phyloP scores from a whole-genome alignment of 2,113 vertebrate genomes.

The Melanocharis versteri region DNA sequence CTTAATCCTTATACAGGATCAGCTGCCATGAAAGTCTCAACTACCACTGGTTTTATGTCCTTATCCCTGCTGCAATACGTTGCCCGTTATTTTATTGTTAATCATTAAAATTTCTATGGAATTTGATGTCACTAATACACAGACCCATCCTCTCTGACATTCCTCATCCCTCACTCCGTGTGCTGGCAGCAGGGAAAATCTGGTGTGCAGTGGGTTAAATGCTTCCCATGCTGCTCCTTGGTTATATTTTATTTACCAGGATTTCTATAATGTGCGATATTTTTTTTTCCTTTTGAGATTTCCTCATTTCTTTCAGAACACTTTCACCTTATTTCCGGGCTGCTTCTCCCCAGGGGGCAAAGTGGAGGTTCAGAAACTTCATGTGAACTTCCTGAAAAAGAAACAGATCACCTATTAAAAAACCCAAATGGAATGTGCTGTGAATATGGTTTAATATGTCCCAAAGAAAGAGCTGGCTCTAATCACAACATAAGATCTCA shows the following conservation, averaged over 20 bases:
- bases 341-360: background rate
- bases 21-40: background rate
- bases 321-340: slow-evolving; percentile 55
- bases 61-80: rapidly evolving
- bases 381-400: slow-evolving; percentile 61
- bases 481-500: slow-evolving; percentile 22
- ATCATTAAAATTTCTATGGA: background rate
- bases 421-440: slow-evolving; percentile 25
- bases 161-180: background rate
- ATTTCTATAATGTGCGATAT: background rate
- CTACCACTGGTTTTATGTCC: background rate
- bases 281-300: slow-evolving; percentile 30
- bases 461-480: slow-evolving; percentile 49
- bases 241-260: slow-evolving; percentile 50
- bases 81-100: background rate
- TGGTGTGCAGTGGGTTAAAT: slow-evolving; percentile 6
- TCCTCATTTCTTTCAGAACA: slow-evolving; percentile 43
- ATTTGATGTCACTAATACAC: background rate
- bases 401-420: slow-evolving; percentile 62
- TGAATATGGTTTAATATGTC: slow-evolving; percentile 18
- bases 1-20: background rate
- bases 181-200: background rate
- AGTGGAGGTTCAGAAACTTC: slow-evolving; percentile 53
- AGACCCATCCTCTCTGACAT: background rate
- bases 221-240: background rate